phyloP scores from a whole-genome alignment of 2,797 vertebrate genomes.

The Loriculus beryllinus region DNA sequence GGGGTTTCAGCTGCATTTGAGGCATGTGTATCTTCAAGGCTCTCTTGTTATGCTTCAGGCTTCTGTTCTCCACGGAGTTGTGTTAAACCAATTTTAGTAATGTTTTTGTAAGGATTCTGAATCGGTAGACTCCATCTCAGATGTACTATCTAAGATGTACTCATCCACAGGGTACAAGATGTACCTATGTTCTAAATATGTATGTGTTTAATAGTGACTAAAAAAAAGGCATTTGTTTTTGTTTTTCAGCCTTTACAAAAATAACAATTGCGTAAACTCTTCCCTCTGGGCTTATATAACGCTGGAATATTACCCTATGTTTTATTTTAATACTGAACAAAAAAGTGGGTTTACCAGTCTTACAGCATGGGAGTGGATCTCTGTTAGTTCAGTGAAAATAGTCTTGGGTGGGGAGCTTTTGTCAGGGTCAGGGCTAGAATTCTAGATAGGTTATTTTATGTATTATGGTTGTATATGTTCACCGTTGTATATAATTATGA shows the following conservation, averaged over 20 bases:
- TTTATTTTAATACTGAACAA: background rate
- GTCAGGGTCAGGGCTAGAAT: background rate
- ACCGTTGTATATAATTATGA: background rate
- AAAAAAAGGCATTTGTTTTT: background rate
- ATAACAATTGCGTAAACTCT: conserved; percentile 7
- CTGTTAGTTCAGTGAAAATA: background rate
- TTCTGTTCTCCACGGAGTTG: background rate
- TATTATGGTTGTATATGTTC: background rate
- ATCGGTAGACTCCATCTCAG: background rate
- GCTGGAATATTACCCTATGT: background rate
- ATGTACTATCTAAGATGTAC: background rate
- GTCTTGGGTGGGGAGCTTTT: background rate
- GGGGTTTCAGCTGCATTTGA: background rate
- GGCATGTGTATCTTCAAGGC: background rate
- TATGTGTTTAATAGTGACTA: background rate
- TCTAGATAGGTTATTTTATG: background rate
- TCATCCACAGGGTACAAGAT: background rate
- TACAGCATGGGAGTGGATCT: background rate
- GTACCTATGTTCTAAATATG: background rate
- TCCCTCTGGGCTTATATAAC: background rate
- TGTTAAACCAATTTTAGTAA: background rate
- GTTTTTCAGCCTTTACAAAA: background rate
- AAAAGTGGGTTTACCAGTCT: background rate
- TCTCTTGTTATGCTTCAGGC: background rate
- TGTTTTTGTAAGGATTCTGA: background rate